Conservation (phyloP, 2,113 vertebrate species). For the Chaetodon trifascialis region DNA sequence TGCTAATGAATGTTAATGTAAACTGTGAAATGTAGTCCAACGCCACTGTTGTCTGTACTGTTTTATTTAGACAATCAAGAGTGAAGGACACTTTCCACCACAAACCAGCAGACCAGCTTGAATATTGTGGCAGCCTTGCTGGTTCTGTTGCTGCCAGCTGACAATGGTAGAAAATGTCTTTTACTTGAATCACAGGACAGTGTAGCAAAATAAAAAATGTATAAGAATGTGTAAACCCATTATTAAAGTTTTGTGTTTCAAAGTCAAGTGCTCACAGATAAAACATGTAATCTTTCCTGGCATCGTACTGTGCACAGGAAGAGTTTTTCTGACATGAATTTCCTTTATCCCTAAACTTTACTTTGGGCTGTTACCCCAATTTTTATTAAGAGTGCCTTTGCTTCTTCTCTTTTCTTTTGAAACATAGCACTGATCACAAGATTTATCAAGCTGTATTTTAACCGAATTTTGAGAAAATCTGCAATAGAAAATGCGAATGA, state of each 20-base stretch:
- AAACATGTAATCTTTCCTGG: not conserved
- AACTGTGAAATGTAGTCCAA: not conserved
- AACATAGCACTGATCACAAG: not conserved
- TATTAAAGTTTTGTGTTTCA: not conserved
- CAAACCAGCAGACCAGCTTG: not conserved
- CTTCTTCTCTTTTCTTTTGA: not conserved
- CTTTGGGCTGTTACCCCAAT: not conserved
- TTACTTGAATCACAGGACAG: not conserved
- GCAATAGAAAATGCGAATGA: not conserved
- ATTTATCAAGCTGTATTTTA: too few relatives aligned
- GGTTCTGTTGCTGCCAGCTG: not conserved
- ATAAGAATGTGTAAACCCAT: not conserved
- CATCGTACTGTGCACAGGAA: too few relatives aligned
- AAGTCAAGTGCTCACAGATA: not conserved
- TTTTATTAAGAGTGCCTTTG: not conserved
- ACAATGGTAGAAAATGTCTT: not conserved
- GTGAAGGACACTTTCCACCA: not conserved
- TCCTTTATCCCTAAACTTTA: too few relatives aligned
- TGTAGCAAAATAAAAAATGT: not conserved
- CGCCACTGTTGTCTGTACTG: not conserved
- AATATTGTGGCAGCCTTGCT: not conserved
- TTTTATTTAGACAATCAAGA: not conserved
- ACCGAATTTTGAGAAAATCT: not conserved
- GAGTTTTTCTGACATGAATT: too few relatives aligned
- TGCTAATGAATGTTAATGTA: not conserved